Evolutionary conservation across 2,888 invertebrate species (phyloP).

Genomic region (Drosophila longiperda): DNA sequence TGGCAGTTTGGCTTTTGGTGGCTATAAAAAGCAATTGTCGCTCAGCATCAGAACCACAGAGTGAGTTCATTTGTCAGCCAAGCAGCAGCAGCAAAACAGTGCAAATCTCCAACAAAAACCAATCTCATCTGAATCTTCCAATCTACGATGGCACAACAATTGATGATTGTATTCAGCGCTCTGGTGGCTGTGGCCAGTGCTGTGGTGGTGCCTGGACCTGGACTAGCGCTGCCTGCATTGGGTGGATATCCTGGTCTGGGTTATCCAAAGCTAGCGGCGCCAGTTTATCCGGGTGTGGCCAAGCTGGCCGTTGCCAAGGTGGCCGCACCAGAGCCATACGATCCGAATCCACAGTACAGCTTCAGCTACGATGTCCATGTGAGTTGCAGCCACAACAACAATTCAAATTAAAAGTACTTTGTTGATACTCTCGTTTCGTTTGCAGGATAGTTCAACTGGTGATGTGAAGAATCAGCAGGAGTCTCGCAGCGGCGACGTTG

Average conservation of each 20-base stretch:
- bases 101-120: background rate
- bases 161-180: conserved; percentile 80
- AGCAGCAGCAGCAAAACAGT: conserved; percentile 63
- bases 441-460: conserved; percentile 86
- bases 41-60: conserved; percentile 82
- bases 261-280: conserved; percentile 65
- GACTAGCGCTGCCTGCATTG: conserved; percentile 56
- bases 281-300: conserved; percentile 68
- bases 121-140: conserved; percentile 17
- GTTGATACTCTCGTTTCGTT: background rate
- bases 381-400: conserved; percentile 14
- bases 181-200: conserved; percentile 77
- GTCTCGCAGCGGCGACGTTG: conserved; percentile 86
- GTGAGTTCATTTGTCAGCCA: conserved; percentile 83
- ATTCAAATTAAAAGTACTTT: background rate
- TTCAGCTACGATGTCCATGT: conserved; percentile 87
- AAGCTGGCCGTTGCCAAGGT: conserved; percentile 80
- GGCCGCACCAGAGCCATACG: conserved; percentile 83
- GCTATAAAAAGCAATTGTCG: conserved; percentile 82
- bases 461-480: conserved; percentile 87
- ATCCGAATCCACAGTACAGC: conserved; percentile 87
- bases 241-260: conserved; percentile 63
- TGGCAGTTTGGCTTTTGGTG: conserved; percentile 24
- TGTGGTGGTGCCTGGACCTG: conserved; percentile 81
- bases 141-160: conserved; percentile 82